A percentile compares a stretch with the other conserved stretches of the same genome.
Conservation (phyloP, 2,888 invertebrate species). For the Melanostoma scalare region DNA sequence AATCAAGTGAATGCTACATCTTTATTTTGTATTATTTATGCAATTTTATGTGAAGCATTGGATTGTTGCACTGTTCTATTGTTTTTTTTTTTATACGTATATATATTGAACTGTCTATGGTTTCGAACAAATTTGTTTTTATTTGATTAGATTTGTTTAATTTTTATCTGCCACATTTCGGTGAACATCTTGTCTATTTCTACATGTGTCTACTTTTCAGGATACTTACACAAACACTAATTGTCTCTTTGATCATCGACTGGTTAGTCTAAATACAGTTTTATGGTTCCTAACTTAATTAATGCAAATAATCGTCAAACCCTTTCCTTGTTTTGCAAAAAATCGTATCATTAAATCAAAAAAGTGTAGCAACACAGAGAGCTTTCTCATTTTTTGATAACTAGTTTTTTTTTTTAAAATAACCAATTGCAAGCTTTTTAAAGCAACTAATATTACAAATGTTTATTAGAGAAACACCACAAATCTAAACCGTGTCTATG, state of each 20-base stretch:
- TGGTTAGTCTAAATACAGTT: no score
- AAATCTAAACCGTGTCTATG: conserved; percentile 46
- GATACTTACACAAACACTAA: no score
- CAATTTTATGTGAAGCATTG: conserved; percentile 70
- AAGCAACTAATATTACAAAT: conserved; percentile 46
- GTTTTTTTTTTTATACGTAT: conserved; percentile 13
- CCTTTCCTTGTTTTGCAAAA: conserved; percentile 15
- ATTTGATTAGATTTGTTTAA: conserved; percentile 47
- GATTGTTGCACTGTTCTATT: conserved; percentile 58
- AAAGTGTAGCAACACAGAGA: conserved; percentile 34
- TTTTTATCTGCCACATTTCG: conserved; percentile 27
- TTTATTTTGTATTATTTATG: conserved; percentile 61
- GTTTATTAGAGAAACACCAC: conserved; percentile 58
- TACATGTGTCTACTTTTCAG: no score
- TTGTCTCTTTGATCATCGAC: no score
- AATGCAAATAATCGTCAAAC: no score
- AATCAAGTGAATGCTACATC: conserved; percentile 70
- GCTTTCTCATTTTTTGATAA: conserved; percentile 7
- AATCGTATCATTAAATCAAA: conserved; percentile 7
- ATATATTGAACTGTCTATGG: conserved; percentile 35
- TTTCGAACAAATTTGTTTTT: conserved; percentile 43
- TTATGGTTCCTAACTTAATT: no score
- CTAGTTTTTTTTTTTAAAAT: neutral
- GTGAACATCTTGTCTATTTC: conserved; percentile 10
- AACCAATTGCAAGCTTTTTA: conserved; percentile 9